Conservation (phyloP, 2,113 vertebrate species). For the Coracopsis vasa region DNA sequence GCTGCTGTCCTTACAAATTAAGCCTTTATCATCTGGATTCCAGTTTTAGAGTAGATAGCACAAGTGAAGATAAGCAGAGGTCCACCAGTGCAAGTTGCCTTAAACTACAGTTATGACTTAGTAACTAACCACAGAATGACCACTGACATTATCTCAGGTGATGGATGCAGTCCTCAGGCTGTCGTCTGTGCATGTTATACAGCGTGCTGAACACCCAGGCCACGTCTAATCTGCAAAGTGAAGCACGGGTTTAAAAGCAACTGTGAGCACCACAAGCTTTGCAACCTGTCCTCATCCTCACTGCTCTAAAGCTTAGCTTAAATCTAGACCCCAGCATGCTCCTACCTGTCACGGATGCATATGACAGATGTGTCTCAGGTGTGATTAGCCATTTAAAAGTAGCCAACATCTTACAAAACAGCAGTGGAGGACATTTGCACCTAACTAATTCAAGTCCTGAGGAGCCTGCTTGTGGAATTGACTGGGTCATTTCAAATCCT, state of each 20-base stretch:
- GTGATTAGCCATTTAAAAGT: background rate
- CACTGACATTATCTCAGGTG: background rate
- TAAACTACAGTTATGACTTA: background rate
- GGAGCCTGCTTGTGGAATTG: background rate
- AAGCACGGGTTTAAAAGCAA: background rate
- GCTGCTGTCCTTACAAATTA: background rate
- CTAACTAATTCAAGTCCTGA: background rate
- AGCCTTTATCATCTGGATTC: background rate
- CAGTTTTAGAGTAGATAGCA: background rate
- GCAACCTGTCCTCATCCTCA: background rate
- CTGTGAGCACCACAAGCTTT: background rate
- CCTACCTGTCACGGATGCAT: background rate
- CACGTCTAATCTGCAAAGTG: background rate
- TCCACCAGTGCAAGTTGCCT: background rate
- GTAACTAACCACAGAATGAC: background rate
- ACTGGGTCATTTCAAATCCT: background rate
- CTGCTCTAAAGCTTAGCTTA: background rate
- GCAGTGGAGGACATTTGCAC: background rate
- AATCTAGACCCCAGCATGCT: background rate
- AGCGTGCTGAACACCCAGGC: background rate
- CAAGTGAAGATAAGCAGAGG: background rate
- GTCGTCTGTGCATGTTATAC: rapidly evolving
- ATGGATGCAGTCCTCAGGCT: background rate
- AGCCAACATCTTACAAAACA: background rate
- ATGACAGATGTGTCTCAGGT: background rate